Evolutionary conservation across 2,888 invertebrate genomes (phyloP).

Genomic region (Alviniconcha strummeri): DNA sequence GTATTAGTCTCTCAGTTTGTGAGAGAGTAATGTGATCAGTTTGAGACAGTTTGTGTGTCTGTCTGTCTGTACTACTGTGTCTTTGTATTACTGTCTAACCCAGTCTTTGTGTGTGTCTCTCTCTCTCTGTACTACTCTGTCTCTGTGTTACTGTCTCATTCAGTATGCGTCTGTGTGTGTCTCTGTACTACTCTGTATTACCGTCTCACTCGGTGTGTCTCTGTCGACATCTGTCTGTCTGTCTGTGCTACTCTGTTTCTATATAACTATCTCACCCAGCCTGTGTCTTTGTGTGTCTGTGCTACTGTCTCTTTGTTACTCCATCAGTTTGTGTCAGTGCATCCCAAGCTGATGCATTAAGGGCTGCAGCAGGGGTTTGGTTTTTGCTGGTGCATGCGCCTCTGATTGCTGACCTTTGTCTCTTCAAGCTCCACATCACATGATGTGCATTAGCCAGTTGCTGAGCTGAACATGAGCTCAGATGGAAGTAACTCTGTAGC

Average conservation of each 20-base stretch:
- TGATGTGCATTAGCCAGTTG: too few species aligned
- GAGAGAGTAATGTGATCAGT: not conserved
- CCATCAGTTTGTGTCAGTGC: too few species aligned
- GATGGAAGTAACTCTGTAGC: too few species aligned
- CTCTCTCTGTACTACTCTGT: not conserved
- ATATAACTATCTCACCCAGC: not conserved
- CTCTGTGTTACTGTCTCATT: not conserved
- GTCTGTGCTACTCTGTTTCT: not conserved
- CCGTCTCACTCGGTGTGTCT: not conserved
- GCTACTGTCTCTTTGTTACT: too few species aligned
- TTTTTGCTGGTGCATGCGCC: too few species aligned
- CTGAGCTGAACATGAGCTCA: too few species aligned
- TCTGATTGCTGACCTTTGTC: too few species aligned
- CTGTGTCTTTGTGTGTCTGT: not conserved
- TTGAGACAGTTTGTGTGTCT: too few species aligned
- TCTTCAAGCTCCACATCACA: too few species aligned
- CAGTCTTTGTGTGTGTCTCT: not conserved
- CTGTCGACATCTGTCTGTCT: not conserved
- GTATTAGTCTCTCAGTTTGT: not conserved
- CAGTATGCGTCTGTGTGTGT: not conserved
- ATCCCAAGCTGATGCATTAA: too few species aligned
- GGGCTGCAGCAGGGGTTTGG: too few species aligned
- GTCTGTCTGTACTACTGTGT: not conserved
- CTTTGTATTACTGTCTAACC: not conserved
- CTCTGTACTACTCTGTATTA: not conserved